Base-by-base conservation (phyloP, 2,888 invertebrate genomes). In the Epicampocera succincta region DNA sequence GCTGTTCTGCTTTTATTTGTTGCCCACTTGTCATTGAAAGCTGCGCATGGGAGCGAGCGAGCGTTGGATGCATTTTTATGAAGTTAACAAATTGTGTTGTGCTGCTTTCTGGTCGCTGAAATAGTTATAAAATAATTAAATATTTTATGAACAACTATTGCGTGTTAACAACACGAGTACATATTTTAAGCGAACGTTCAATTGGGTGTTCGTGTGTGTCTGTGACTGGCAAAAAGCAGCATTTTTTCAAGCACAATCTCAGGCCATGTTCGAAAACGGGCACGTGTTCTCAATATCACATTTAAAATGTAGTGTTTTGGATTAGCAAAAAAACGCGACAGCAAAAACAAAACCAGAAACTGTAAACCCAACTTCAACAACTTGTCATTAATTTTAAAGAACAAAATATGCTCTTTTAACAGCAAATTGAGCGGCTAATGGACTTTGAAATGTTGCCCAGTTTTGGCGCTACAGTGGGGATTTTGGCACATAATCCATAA, bases 201-300 rank as follows among this genome's bases (percentile, higher is more conserved):
- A 9, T 9, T 33, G 33, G 25, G 5, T 25, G 25, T 25, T 25
- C 13, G 21, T 50, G 11, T 21, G 13, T 21, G 21, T 8, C 4
- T 50, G 21, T 13, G 21, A 13, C 13, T 21, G 15, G 9, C 48
- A 33, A 8, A 11, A 25, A 4, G 8, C n/a, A n/a, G n/a, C n/a
- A n/a, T 44, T n/a, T 61, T 60, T 42, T 44, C 52, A 44, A 50
- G 42, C 2, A 38, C 25, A 52, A 61, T 42, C 46, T 54, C 46
- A 12, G 25, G 61, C 33, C 63, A 65, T 56, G 65, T 54, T 68
- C 48, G 5, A 71, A 69, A 74, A 61, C 48, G 21, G 74, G 79
- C 79, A 80, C 79, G 79, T 80, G 79, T 74, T 74, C 79, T 68
- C 79, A 74, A 74, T 79, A 79, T 29, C 54, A 61, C 63, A 50